Evolutionary conservation across 2,113 vertebrate genomes (phyloP).

Genomic region (Abramis brama): DNA sequence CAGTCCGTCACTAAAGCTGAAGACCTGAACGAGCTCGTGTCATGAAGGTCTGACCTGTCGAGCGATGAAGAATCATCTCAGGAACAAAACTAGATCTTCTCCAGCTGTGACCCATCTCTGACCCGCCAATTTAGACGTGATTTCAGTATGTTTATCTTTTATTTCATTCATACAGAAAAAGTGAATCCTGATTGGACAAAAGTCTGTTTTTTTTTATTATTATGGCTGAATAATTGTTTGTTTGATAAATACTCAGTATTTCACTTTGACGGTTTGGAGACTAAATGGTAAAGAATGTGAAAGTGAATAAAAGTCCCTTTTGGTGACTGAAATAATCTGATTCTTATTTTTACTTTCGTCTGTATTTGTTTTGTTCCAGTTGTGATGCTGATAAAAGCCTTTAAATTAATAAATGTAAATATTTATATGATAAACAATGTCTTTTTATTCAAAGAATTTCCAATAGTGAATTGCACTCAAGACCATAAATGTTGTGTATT

Average conservation of each 20-base stretch:
- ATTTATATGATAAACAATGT: too few species aligned
- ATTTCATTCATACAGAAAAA: neutral
- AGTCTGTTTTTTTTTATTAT: neutral
- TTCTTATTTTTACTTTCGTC: neutral
- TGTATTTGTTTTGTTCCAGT: neutral
- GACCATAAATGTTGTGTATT: too few species aligned
- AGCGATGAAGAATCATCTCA: neutral
- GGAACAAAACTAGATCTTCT: neutral
- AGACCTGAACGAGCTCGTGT: neutral
- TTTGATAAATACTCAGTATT: neutral
- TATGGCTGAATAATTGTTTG: neutral
- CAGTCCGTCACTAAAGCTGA: conserved; percentile 54
- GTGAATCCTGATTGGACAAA: neutral
- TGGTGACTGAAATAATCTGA: neutral
- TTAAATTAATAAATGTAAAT: too few species aligned
- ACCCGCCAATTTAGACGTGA: too few species aligned
- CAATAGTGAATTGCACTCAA: too few species aligned
- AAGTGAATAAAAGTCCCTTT: neutral
- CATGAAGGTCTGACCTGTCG: neutral
- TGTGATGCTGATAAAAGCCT: too few species aligned
- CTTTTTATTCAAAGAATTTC: too few species aligned
- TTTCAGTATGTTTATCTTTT: neutral
- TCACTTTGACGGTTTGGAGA: neutral
- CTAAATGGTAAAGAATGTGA: neutral
- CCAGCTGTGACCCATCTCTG: neutral